A percentile compares a stretch with the other conserved stretches of the same genome.
Conservation (phyloP, 64 coral and sea anemone species). For the Pocillopora damicornis region DNA sequence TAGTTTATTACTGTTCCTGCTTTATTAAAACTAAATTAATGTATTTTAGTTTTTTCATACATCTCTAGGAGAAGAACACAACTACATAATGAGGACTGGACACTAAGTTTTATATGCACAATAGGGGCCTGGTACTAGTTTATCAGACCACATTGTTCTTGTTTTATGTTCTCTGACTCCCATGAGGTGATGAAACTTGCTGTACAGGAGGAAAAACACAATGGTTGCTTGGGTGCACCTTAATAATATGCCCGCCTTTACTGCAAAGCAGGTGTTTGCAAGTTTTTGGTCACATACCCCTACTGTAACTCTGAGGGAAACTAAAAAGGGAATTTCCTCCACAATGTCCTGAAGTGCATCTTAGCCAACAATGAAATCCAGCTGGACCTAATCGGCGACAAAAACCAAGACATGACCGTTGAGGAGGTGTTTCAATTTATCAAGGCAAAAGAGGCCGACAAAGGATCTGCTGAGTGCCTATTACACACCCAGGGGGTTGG, state of each 20-base stretch:
- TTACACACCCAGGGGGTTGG: slow-evolving; percentile 25
- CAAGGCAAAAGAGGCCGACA: slow-evolving; percentile 50
- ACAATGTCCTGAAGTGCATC: slow-evolving; percentile 22
- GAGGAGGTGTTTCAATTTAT: slow-evolving; percentile 59
- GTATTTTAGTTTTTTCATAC: too few species aligned
- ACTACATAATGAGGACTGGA: too few species aligned
- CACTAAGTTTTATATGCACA: too few species aligned
- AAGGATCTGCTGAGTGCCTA: slow-evolving; percentile 37
- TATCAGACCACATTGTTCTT: too few species aligned
- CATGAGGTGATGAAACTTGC: slow-evolving; percentile 54
- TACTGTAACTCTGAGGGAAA: background rate
- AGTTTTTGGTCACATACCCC: slow-evolving; percentile 26
- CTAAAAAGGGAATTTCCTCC: slow-evolving; percentile 8
- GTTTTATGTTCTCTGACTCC: background rate
- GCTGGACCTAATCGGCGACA: slow-evolving; percentile 45
- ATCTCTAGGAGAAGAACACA: too few species aligned
- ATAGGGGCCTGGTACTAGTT: too few species aligned
- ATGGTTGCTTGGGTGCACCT: slow-evolving; percentile 43
- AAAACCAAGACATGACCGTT: slow-evolving; percentile 49
- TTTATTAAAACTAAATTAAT: too few species aligned
- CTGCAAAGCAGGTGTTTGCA: slow-evolving; percentile 32
- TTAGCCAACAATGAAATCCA: slow-evolving; percentile 56
- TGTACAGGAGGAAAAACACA: slow-evolving; percentile 16
- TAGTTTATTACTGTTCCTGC: too few species aligned
- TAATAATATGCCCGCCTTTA: slow-evolving; percentile 24